These are phyloP conservation scores for Vicugna pacos DNA, from an alignment of 2,113 vertebrate genomes.

Conservation along the genomic window DNA sequence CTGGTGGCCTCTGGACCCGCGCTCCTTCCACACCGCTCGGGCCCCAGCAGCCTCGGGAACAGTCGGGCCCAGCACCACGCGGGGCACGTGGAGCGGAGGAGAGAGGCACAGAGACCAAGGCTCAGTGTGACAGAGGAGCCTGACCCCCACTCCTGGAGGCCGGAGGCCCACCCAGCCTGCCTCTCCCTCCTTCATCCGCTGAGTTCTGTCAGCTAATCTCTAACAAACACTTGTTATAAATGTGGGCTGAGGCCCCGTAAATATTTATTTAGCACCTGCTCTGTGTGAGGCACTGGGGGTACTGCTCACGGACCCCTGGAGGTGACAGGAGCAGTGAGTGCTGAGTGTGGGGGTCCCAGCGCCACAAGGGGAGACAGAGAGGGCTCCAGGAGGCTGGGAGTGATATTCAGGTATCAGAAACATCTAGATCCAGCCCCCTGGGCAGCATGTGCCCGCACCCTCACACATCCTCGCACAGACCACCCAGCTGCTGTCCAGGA, in stretches of 20 bases:
- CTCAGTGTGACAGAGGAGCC: neutral
- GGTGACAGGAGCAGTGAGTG: neutral
- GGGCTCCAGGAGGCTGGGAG: neutral
- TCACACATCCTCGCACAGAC: neutral
- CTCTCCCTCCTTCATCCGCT: neutral
- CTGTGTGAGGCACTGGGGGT: neutral
- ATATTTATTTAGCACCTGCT: neutral
- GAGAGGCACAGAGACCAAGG: neutral
- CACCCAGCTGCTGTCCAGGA: neutral
- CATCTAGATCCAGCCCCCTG: neutral
- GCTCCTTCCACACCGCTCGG: too few relatives aligned
- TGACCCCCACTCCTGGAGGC: neutral
- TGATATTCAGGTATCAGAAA: neutral
- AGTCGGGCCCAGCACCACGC: fast-evolving
- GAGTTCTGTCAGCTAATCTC: neutral
- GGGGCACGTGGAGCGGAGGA: neutral
- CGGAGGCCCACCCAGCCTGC: neutral
- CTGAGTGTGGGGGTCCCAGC: neutral
- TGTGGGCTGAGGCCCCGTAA: neutral
- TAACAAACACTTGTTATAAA: slow-evolving; percentile 19
- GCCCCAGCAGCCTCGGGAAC: neutral
- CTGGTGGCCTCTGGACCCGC: too few relatives aligned
- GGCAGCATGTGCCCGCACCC: fast-evolving
- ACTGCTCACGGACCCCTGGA: neutral
- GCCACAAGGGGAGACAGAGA: neutral